Evolutionary conservation across 2,888 invertebrate species (phyloP), one percentile per base, ranked within the genome.

Genomic region (Quadriops clusia): DNA sequence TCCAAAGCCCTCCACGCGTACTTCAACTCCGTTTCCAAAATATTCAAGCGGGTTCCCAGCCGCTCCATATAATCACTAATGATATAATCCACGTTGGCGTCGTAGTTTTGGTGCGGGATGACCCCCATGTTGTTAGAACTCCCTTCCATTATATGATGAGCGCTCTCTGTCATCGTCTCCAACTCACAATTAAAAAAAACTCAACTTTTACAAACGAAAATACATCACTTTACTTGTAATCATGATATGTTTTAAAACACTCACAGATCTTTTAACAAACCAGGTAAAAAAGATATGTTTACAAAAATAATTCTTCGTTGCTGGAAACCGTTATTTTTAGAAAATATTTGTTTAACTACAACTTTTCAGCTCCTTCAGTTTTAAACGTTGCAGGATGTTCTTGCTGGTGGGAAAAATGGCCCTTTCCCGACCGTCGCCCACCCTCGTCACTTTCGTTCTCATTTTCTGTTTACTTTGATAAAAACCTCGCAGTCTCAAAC

Each of bases 1-100:
- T 91, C 90, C 32, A 91, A 67, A 3, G 90, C 89, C 41, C 89
- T 72, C 90, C 90, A 91, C 10, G 91, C 90, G 54, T 87, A 89
- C 53, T 87, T 83, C 26, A 91, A 67, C 61, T 91, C 90, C 3
- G 86, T 85, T 60, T 91, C 90, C 8, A 91, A 70, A 46, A 89
- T 78, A 51, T 80, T 85, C 37, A 91, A 72, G 17, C 89, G 72
- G 14, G 86, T 85, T 8, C 85, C 84, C 30, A 90, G 72, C 44
- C 85, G 77, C 51, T 89, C 89, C 86, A 90, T 87, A 56, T 86
- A 89, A 58, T 86, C 87, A 44, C 82, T 82, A 58, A 86, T 81
- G 49, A 86, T 81, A 52, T 81, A 81, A 54, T 82, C 81, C 54
- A 66, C 67, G 42, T 61, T 61, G 23, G 54, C 49, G 37, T 62